These are phyloP conservation scores for Xyrauchen texanus DNA, from an alignment of 2,113 vertebrate species.

Conservation along the genomic window DNA sequence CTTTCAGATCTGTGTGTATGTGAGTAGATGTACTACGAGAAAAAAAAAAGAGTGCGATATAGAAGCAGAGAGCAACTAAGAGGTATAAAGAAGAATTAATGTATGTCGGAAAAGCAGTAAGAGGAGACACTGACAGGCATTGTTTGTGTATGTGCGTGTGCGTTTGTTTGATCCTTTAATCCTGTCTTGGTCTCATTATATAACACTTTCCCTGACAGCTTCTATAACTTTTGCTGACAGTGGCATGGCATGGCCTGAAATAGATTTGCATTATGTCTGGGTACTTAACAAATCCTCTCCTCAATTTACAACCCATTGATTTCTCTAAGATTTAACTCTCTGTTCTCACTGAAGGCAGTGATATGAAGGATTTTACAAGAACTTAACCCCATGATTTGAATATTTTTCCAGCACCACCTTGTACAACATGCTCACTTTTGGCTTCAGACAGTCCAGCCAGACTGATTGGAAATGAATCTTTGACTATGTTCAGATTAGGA, in stretches of 20 bases:
- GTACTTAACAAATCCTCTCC: conserved; percentile 50
- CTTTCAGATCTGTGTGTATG: conserved; percentile 7
- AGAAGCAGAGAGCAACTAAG: too few species aligned
- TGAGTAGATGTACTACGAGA: too few species aligned
- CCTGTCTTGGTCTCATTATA: conserved; percentile 46
- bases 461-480: neutral
- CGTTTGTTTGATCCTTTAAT: conserved; percentile 32
- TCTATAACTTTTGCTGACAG: conserved; percentile 36
- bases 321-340: conserved; percentile 35
- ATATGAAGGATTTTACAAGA: neutral
- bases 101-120: too few species aligned
- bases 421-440: neutral
- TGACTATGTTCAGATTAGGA: too few species aligned
- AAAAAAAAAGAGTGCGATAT: too few species aligned
- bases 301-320: conserved; percentile 51
- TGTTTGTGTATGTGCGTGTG: too few species aligned
- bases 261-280: conserved; percentile 20
- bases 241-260: too few species aligned
- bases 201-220: conserved; percentile 37
- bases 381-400: neutral
- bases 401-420: neutral
- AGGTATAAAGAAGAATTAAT: too few species aligned
- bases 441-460: neutral
- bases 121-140: too few species aligned
- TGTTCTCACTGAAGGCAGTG: conserved; percentile 20